A percentile compares a stretch with the other conserved stretches of the same genome.
These are phyloP conservation scores for Emys orbicularis DNA, from an alignment of 2,797 vertebrate species.

Conservation along the genomic window DNA sequence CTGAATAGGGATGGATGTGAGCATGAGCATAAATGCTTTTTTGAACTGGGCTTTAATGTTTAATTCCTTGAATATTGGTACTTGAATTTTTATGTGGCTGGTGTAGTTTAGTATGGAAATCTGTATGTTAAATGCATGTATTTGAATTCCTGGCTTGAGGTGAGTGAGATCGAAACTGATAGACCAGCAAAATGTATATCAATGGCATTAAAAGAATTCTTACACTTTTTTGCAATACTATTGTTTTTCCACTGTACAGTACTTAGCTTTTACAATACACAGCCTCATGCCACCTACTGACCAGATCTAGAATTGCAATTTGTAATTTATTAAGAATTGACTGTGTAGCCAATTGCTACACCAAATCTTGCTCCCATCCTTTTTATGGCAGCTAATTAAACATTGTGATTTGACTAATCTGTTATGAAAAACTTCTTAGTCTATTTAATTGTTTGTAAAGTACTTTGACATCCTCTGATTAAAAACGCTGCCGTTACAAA, in stretches of 20 bases:
- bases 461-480: background rate
- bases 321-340: rapidly evolving
- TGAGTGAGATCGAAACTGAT: background rate
- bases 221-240: background rate
- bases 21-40: background rate
- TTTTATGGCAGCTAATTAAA: background rate
- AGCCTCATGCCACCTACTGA: conserved; percentile 48
- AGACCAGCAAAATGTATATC: background rate
- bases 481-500: background rate
- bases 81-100: background rate
- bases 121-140: background rate
- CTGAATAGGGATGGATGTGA: background rate
- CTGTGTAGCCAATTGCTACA: background rate
- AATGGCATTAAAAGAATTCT: background rate
- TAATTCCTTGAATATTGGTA: background rate
- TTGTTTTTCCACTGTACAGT: rapidly evolving
- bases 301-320: background rate
- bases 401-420: background rate
- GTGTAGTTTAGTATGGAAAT: background rate
- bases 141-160: background rate
- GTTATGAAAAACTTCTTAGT: background rate
- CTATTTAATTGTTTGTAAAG: background rate
- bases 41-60: background rate
- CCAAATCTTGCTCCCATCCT: background rate
- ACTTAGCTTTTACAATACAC: background rate